Percentiles rank a stretch among this genome's conserved stretches.
Conservation (phyloP, 2,888 invertebrate species). For the Furcula furcula region DNA sequence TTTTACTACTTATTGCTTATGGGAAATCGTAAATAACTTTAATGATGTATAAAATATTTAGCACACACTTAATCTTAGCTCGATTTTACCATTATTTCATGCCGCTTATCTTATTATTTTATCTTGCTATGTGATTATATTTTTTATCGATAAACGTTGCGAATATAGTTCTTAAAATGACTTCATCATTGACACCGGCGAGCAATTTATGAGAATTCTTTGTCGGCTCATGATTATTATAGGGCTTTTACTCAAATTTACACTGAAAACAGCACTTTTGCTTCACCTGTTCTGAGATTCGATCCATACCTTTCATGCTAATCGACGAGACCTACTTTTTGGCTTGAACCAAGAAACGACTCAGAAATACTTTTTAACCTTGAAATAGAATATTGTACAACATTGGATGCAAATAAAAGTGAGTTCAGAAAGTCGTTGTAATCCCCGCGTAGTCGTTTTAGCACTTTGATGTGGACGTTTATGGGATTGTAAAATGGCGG, state of each 20-base stretch:
- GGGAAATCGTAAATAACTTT: too few species aligned
- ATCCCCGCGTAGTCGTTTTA: conserved; percentile 30
- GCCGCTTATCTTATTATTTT: not conserved
- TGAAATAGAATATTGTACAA: conserved; percentile 3
- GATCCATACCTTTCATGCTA: conserved; percentile 23
- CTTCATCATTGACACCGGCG: conserved; percentile 43
- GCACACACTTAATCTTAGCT: not conserved
- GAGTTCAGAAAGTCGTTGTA: conserved; percentile 20
- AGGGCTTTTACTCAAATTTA: conserved; percentile 26
- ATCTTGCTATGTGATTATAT: not conserved
- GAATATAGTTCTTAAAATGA: conserved; percentile 41
- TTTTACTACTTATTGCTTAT: too few species aligned
- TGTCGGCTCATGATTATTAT: conserved; percentile 42
- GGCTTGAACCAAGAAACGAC: conserved; percentile 3
- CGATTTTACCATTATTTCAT: not conserved
- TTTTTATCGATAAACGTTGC: conserved; percentile 33
- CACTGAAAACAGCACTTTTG: conserved; percentile 22
- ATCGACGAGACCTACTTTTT: conserved; percentile 8
- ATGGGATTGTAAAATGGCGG: conserved; percentile 51
- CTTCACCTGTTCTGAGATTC: conserved; percentile 30
- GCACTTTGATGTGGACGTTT: conserved; percentile 53
- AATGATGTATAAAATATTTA: not conserved
- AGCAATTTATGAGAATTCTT: conserved; percentile 40
- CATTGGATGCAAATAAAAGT: conserved; percentile 18
- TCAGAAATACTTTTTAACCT: not conserved